Evolutionary conservation across 1,140 invertebrate species (phyloP).

Genomic region (Microplitis mediator): DNA sequence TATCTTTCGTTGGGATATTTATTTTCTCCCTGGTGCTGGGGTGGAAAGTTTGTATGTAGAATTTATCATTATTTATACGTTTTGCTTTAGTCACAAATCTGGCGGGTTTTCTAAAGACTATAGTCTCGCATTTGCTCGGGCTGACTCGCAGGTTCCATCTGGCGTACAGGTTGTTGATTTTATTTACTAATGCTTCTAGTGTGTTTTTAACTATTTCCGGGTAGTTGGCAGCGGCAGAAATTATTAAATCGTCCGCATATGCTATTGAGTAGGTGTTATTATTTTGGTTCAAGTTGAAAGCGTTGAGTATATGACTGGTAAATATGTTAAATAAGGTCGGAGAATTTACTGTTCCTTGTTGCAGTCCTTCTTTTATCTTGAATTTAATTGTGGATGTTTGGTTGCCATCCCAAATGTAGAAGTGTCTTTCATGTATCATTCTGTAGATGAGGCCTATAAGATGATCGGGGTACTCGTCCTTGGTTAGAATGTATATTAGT

Average conservation of each 20-base stretch:
- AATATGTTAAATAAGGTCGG: conserved; percentile 30
- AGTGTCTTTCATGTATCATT: conserved; percentile 10
- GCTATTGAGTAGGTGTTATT: neutral
- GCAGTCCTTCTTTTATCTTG: conserved; percentile 19
- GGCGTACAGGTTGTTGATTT: conserved; percentile 18
- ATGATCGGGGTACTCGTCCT: conserved; percentile 16
- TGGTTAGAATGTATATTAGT: conserved; percentile 33
- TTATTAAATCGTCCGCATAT: conserved; percentile 26
- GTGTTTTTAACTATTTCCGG: neutral
- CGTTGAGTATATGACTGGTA: conserved; percentile 12
- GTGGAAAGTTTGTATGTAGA: conserved; percentile 6
- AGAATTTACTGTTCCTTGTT: conserved; percentile 25
- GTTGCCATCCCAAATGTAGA: neutral
- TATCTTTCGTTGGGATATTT: neutral
- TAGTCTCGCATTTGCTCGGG: conserved; percentile 28
- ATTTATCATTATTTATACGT: conserved; percentile 2
- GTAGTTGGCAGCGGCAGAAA: conserved; percentile 9
- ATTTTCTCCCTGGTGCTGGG: neutral
- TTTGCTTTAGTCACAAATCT: neutral
- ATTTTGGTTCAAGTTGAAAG: conserved; percentile 3
- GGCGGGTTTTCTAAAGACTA: conserved; percentile 17
- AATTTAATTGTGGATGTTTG: neutral
- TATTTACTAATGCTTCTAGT: conserved; percentile 21
- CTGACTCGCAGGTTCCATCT: conserved; percentile 29
- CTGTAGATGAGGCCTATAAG: conserved; percentile 13